These are phyloP conservation scores for Leptura quadrifasciata DNA, from an alignment of 2,888 invertebrate species.

Conservation along the genomic window DNA sequence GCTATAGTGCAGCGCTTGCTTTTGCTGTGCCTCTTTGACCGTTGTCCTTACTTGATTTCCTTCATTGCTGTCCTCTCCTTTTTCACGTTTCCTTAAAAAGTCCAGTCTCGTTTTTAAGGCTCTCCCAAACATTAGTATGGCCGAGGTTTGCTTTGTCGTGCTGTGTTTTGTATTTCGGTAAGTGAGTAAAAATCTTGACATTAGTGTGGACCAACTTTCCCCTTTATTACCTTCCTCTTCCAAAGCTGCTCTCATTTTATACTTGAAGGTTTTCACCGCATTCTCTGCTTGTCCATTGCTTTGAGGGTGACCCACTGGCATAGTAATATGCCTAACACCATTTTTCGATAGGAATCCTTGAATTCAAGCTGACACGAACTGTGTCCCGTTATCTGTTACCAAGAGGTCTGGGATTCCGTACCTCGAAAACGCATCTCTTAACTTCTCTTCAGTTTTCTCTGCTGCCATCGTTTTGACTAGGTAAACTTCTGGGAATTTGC, in stretches of 20 bases:
- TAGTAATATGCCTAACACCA: neutral
- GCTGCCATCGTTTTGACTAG: neutral
- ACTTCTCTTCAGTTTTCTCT: neutral
- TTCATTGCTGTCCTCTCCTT: too few species aligned
- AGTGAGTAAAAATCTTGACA: too few species aligned
- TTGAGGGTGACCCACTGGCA: neutral
- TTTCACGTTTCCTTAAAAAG: too few species aligned
- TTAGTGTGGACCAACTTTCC: too few species aligned
- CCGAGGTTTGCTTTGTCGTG: too few species aligned
- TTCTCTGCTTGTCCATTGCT: conserved; percentile 8
- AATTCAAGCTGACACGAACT: neutral
- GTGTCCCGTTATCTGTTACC: neutral
- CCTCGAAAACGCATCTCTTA: neutral
- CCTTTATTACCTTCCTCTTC: neutral
- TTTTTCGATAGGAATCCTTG: neutral
- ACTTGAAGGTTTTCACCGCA: neutral
- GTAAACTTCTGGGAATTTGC: conserved; percentile 4
- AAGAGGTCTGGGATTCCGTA: neutral
- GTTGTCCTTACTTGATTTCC: too few species aligned
- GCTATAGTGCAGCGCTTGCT: too few species aligned
- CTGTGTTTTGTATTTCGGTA: too few species aligned
- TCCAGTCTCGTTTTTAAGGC: too few species aligned
- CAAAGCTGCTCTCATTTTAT: neutral
- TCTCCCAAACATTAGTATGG: too few species aligned
- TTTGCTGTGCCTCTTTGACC: too few species aligned